phyloP scores from a whole-genome alignment of 2,797 vertebrate genomes.

The Hoplostethus atlanticus region DNA sequence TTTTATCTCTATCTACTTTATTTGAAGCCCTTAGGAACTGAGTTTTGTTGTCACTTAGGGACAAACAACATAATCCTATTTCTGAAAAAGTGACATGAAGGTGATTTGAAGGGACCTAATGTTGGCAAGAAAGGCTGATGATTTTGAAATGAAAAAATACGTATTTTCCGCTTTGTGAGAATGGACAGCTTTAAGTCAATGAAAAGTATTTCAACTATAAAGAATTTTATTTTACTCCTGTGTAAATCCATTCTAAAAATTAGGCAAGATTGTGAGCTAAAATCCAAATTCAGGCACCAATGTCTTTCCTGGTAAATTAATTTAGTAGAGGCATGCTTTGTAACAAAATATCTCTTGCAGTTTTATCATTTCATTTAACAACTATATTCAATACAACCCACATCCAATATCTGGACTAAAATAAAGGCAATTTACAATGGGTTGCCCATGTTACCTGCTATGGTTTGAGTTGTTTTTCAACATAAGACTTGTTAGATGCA shows the following conservation, averaged over 20 bases:
- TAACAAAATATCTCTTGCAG: constrained; percentile 55
- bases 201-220: not conserved
- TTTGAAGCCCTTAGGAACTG: not conserved
- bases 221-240: not conserved
- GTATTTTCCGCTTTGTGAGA: not conserved
- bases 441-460: not conserved
- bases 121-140: not conserved
- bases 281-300: constrained; percentile 52
- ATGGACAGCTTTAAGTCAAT: constrained; percentile 12
- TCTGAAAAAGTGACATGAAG: not conserved
- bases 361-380: constrained; percentile 26
- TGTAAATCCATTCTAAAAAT: constrained; percentile 18
- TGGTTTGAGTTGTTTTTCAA: constrained; percentile 34
- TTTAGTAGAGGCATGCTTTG: constrained; percentile 31
- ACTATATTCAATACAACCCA: constrained; percentile 3
- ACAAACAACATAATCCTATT: not conserved
- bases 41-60: not conserved
- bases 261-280: constrained; percentile 43
- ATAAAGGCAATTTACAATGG: constrained; percentile 41
- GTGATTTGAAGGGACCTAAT: not conserved
- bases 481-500: constrained; percentile 14
- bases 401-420: constrained; percentile 37
- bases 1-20: no score
- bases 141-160: not conserved
- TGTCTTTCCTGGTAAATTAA: constrained; percentile 24